Conservation (phyloP, 2,113 vertebrate species). For the Oncorhynchus gorbuscha region DNA sequence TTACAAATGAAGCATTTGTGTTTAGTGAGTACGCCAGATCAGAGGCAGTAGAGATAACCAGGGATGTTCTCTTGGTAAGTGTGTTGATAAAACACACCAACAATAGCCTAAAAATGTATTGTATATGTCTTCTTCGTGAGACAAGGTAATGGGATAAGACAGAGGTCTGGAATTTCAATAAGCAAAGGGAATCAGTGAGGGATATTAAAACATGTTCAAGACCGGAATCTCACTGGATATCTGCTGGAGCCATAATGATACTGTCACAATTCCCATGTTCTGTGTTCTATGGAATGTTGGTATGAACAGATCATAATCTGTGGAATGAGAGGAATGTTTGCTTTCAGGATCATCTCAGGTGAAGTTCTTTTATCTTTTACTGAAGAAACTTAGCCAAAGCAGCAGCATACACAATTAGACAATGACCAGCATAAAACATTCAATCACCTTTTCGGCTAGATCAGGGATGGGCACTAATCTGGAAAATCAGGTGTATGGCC, state of each 20-base stretch:
- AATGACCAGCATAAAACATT: no score
- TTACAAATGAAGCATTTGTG: no score
- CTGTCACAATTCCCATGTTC: neutral
- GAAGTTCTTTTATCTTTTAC: no score
- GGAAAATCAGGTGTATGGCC: no score
- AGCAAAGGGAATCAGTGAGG: neutral
- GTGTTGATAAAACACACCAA: conserved; percentile 29
- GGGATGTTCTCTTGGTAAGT: no score
- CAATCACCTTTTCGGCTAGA: no score
- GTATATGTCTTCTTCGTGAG: conserved; percentile 22
- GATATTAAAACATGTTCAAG: conserved; percentile 10
- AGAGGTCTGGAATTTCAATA: neutral
- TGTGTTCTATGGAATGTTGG: neutral
- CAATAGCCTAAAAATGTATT: neutral
- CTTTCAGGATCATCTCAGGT: neutral
- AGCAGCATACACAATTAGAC: no score
- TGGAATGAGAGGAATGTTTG: conserved; percentile 14
- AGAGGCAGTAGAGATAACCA: no score
- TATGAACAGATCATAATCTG: no score
- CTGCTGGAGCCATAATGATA: neutral
- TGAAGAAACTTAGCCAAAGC: no score
- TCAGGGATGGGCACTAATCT: no score
- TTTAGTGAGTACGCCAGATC: no score
- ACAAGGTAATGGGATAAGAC: conserved; percentile 37
- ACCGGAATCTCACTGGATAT: neutral